Percentiles rank a stretch among this genome's conserved stretches.
Evolutionary conservation across 1,140 invertebrate genomes (phyloP).

Genomic region (Wiebesia pumilae): DNA sequence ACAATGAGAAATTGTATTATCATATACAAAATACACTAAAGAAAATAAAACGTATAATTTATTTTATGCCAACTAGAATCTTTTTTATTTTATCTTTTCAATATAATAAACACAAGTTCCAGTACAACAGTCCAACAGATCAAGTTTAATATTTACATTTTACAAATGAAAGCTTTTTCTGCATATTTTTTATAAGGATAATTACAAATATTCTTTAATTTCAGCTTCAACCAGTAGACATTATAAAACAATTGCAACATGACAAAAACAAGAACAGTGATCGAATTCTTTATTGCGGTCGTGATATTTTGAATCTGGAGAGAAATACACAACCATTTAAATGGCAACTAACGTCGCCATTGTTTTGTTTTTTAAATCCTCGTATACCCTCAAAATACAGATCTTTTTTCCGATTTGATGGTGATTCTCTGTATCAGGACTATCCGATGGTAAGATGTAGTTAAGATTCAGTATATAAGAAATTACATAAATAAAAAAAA

Average conservation of each 20-base stretch:
- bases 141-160: no score
- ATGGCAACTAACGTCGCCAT: slow-evolving; percentile 39
- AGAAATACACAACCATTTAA: slow-evolving; percentile 33
- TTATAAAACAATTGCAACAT: background rate
- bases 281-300: slow-evolving; percentile 31
- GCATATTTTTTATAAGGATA: background rate
- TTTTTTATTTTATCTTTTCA: no score
- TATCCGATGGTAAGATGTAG: slow-evolving; percentile 36
- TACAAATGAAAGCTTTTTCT: no score
- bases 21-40: no score
- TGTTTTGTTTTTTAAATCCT: slow-evolving; percentile 13
- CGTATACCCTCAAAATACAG: background rate
- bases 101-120: no score
- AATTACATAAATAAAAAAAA: no score
- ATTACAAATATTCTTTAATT: background rate
- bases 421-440: background rate
- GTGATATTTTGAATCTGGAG: slow-evolving; percentile 39
- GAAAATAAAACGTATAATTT: no score
- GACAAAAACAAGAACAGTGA: background rate
- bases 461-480: no score
- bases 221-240: background rate
- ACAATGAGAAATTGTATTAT: no score
- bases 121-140: no score
- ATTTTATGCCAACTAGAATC: no score
- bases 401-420: slow-evolving; percentile 8